Evolutionary conservation across 64 coral and sea anemone species (phyloP), one percentile per base, ranked within the genome.

Genomic region (Pocillopora verrucosa): DNA sequence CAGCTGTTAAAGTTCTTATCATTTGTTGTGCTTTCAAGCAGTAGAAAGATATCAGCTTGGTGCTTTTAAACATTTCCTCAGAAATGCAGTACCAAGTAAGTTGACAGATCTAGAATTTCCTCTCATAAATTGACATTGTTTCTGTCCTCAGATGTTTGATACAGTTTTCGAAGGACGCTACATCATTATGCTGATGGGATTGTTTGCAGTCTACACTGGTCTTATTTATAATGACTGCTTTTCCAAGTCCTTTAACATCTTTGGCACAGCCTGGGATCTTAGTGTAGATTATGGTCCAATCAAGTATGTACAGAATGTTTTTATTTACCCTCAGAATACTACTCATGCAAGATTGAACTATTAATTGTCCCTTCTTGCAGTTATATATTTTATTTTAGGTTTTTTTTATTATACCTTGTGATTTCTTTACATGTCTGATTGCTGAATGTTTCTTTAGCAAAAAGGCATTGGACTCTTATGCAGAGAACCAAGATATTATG

Each of bases 171-270:
- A 91, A 88, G 96, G 96, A 58, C 96, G 96, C 34, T 98, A 98
- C 80, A 98, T 98, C 24, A 84, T 98, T 38, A 72, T 98, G 37
- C 57, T 98, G 70, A 98, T 98, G 96, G 96, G 96, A 76, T n/a
- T 92, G 56, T 98, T 98, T 88, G 93, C 96, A 38, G 26, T 98
- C 77, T 89, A 98, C 59, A 92, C 96, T 94, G 96, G 96, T 56
- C 76, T 94, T 11, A 86, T 98, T 58, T 98, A 98, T 36, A 98
- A 98, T 89, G 96, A 98, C 76, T 92, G 90, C 80, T 98, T 98
- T 63, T 94, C 96, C 9, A 93, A 90, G 67, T 98, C 96, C 6
- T 86, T 98, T 20, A 98, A 98, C 65, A 94, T 98, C 41, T 98
- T 98, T 90, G 96, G 96, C n/a, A 90, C 92, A 88, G 87, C 59